phyloP scores from a whole-genome alignment of 2,888 invertebrate genomes.

The Hofmannophila pseudospretella region DNA sequence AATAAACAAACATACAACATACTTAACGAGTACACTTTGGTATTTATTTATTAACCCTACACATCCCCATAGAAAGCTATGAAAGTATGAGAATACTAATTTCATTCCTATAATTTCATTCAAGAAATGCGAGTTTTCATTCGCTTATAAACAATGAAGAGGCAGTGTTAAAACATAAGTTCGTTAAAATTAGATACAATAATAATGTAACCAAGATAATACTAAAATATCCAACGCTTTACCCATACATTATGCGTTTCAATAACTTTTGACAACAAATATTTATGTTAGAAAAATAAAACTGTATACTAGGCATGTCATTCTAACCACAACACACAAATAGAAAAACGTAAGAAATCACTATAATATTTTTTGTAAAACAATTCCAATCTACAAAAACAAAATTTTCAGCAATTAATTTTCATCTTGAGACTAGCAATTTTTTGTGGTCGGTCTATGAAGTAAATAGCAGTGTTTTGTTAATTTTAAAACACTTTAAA shows the following conservation, averaged over 20 bases:
- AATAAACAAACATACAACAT: too few species aligned
- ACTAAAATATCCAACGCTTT: not conserved
- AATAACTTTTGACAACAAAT: not conserved
- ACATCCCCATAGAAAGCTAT: too few species aligned
- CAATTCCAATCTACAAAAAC: slow-evolving; percentile 2
- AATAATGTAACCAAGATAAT: not conserved
- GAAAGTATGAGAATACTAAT: not conserved
- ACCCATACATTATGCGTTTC: not conserved
- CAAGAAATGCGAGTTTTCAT: not conserved
- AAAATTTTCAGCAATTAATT: slow-evolving; percentile 12
- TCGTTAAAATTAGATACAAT: slow-evolving; percentile 3
- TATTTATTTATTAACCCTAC: too few species aligned
- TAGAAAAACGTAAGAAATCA: too few species aligned
- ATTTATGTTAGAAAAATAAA: not conserved
- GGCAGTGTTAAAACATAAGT: not conserved
- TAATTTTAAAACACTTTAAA: not conserved
- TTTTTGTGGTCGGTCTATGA: slow-evolving; percentile 46
- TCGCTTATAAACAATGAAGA: not conserved
- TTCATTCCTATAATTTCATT: not conserved
- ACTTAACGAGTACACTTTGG: too few species aligned
- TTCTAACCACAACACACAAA: not conserved
- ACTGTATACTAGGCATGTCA: not conserved
- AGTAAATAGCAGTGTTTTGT: not conserved
- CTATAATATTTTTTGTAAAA: not conserved
- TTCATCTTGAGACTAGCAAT: slow-evolving; percentile 68